Percentiles rank a stretch among this genome's conserved stretches.
Conservation (phyloP, 2,113 vertebrate species). For the Gavialis gangeticus region DNA sequence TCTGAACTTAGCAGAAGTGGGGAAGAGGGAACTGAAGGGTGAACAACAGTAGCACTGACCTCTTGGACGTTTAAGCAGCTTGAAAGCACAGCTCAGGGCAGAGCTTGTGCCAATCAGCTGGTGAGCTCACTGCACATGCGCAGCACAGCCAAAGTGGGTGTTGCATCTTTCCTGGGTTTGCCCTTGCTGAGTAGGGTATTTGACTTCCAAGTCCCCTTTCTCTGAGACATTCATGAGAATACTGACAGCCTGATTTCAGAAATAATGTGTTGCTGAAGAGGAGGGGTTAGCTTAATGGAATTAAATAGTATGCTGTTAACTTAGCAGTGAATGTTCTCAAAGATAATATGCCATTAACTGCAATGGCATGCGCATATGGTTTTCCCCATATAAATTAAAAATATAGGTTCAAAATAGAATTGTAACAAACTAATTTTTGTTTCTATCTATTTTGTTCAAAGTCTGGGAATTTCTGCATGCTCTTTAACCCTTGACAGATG, state of each 20-base stretch:
- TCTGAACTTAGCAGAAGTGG: too few species aligned
- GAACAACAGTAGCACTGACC: too few species aligned
- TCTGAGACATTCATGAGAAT: background rate
- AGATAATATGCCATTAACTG: background rate
- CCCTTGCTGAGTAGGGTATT: background rate
- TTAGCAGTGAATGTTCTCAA: background rate
- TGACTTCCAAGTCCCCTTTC: background rate
- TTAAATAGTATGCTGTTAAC: background rate
- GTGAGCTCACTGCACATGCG: too few species aligned
- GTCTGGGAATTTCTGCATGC: background rate
- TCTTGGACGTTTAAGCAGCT: too few species aligned
- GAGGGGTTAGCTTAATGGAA: background rate
- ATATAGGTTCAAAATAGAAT: background rate
- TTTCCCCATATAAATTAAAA: background rate
- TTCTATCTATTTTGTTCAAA: background rate
- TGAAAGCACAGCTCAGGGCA: too few species aligned
- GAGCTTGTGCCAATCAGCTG: too few species aligned
- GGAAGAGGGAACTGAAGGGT: too few species aligned
- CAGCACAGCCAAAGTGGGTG: too few species aligned
- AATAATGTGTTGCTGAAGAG: background rate
- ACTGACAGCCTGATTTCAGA: background rate
- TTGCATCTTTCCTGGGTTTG: too few species aligned
- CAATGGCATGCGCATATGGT: background rate
- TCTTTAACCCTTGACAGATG: slow-evolving; percentile 7
- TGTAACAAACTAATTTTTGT: background rate